Evolutionary conservation across 2,888 invertebrate genomes (phyloP).

Genomic region (Drosophila demipolita): DNA sequence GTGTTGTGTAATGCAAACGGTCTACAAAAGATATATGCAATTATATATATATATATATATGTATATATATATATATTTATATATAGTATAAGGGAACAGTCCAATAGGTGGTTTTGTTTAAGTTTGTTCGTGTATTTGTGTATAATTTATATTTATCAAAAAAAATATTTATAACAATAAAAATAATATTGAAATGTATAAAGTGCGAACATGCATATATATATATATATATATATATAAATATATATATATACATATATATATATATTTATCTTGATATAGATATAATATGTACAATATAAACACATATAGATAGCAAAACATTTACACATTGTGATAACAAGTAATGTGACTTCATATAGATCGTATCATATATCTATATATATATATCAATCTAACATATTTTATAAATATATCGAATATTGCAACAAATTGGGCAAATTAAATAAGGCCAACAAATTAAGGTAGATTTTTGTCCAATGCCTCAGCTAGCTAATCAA

Average conservation of each 20-base stretch:
- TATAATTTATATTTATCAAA: slow-evolving; percentile 14
- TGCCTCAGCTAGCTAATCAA: slow-evolving; percentile 65
- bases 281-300: slow-evolving; percentile 1
- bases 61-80: neutral
- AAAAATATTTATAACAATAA: slow-evolving; percentile 10
- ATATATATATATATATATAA: slow-evolving; percentile 13
- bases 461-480: slow-evolving; percentile 35
- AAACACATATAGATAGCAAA: slow-evolving; percentile 2
- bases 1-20: neutral
- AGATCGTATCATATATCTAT: slow-evolving; percentile 8
- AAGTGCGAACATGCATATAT: slow-evolving; percentile 18
- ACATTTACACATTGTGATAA: slow-evolving; percentile 31
- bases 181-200: slow-evolving; percentile 40
- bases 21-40: neutral
- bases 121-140: slow-evolving; percentile 41
- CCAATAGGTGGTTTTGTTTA: slow-evolving; percentile 27
- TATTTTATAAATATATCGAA: neutral
- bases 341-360: slow-evolving; percentile 41
- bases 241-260: slow-evolving; percentile 13
- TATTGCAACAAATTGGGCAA: slow-evolving; percentile 24
- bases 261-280: slow-evolving; percentile 3
- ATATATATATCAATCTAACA: too few species aligned
- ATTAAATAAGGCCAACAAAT: neutral
- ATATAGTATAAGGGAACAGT: slow-evolving; percentile 32
- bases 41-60: neutral